phyloP scores from a whole-genome alignment of 2,888 invertebrate species.

The Pollenia labialis region DNA sequence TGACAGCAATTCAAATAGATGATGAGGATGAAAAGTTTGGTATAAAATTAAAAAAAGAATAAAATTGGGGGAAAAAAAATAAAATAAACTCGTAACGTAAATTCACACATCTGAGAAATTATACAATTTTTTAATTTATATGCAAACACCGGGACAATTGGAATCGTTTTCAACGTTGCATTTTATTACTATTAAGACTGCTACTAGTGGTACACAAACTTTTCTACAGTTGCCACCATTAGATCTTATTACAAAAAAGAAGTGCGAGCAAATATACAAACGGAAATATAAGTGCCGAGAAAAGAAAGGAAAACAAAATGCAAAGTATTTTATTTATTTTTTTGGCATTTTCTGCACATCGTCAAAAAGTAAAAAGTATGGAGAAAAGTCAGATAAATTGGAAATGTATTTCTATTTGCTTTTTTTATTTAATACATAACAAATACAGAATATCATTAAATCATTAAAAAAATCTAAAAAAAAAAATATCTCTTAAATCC shows the following conservation, averaged over 20 bases:
- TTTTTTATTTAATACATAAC: no score
- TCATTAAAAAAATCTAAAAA: no score
- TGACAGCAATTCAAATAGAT: constrained; percentile 38
- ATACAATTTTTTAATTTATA: constrained; percentile 63
- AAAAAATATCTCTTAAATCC: no score
- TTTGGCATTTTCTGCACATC: background rate
- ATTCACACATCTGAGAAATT: constrained; percentile 49
- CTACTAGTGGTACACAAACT: background rate
- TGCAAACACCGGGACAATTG: constrained; percentile 55
- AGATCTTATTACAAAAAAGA: background rate
- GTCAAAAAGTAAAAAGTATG: constrained; percentile 17
- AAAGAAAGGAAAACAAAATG: constrained; percentile 51
- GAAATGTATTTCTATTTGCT: no score
- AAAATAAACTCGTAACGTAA: background rate
- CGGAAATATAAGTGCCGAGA: constrained; percentile 48
- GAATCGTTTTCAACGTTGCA: constrained; percentile 24
- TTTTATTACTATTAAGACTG: constrained; percentile 13
- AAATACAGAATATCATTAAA: no score
- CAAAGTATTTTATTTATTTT: constrained; percentile 19
- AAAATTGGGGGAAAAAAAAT: no score
- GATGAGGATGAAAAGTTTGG: background rate
- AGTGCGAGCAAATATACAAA: background rate
- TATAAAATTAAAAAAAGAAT: no score
- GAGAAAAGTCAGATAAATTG: no score
- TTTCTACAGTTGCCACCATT: background rate